phyloP scores from a whole-genome alignment of 1,140 invertebrate species.

The Ceratitis capitata region DNA sequence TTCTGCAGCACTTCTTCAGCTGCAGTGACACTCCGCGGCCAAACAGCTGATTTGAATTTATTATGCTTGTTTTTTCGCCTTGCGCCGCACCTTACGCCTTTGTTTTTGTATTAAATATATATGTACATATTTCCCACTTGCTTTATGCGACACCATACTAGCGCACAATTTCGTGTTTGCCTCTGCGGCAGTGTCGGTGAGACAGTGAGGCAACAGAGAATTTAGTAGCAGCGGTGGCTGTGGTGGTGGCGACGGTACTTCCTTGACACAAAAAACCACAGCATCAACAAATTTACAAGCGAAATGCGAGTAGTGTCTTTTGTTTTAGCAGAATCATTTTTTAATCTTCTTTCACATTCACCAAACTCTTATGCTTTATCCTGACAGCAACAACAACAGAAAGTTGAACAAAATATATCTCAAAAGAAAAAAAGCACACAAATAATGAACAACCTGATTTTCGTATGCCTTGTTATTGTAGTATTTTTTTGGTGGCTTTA shows the following conservation, averaged over 20 bases:
- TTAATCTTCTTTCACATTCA: too few relatives aligned
- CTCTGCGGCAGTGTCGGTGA: background rate
- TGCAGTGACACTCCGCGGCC: background rate
- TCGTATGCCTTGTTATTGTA: background rate
- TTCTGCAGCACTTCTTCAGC: background rate
- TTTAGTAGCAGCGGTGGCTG: background rate
- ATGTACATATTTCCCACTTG: background rate
- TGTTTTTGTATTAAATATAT: background rate
- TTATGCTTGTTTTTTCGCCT: background rate
- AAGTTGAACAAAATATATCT: background rate
- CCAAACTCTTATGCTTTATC: background rate
- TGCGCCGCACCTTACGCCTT: constrained; percentile 8
- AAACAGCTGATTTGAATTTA: constrained; percentile 30
- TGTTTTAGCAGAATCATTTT: too few relatives aligned
- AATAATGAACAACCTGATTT: constrained; percentile 25
- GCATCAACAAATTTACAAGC: constrained; percentile 16
- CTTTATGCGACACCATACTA: background rate
- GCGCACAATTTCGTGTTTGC: background rate
- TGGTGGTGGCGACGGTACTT: background rate
- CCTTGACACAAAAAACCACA: constrained; percentile 21
- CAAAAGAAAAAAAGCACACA: background rate
- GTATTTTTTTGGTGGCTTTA: background rate
- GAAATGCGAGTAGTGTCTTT: background rate
- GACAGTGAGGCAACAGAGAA: constrained; percentile 21
- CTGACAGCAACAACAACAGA: background rate